Conservation (phyloP, 2,113 vertebrate genomes). For the Cyprinus carpio region DNA sequence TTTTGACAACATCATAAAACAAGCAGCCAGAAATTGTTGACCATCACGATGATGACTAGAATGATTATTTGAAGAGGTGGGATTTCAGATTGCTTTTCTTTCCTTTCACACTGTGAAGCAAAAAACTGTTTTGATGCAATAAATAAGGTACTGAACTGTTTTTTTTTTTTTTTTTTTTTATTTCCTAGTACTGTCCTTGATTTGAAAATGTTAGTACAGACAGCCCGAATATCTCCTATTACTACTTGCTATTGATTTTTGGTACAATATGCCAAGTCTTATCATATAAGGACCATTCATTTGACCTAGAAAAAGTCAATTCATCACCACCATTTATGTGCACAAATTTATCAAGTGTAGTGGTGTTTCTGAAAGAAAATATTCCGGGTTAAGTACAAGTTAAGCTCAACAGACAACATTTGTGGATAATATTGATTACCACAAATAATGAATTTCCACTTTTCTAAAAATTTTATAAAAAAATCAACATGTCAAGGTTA, state of each 20-base stretch:
- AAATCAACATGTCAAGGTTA: not conserved
- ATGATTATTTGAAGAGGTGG: conserved; percentile 30
- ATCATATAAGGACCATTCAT: not conserved
- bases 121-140: not conserved
- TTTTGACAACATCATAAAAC: conserved; percentile 51
- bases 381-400: not conserved
- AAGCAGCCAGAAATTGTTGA: conserved; percentile 45
- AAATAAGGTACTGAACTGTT: not conserved
- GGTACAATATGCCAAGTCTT: conserved; percentile 22
- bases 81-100: not conserved
- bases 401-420: not conserved
- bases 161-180: not conserved
- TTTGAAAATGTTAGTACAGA: conserved; percentile 20
- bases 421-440: not conserved
- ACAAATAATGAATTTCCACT: not conserved
- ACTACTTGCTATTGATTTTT: conserved; percentile 26
- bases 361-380: not conserved
- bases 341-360: not conserved
- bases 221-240: not conserved
- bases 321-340: conserved; percentile 9
- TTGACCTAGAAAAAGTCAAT: conserved; percentile 31
- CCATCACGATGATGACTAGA: conserved; percentile 33
- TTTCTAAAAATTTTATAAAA: not conserved
- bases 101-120: not conserved
- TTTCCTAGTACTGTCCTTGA: not conserved